Evolutionary conservation across 2,113 vertebrate genomes (phyloP).

Genomic region (Sterna hirundo): DNA sequence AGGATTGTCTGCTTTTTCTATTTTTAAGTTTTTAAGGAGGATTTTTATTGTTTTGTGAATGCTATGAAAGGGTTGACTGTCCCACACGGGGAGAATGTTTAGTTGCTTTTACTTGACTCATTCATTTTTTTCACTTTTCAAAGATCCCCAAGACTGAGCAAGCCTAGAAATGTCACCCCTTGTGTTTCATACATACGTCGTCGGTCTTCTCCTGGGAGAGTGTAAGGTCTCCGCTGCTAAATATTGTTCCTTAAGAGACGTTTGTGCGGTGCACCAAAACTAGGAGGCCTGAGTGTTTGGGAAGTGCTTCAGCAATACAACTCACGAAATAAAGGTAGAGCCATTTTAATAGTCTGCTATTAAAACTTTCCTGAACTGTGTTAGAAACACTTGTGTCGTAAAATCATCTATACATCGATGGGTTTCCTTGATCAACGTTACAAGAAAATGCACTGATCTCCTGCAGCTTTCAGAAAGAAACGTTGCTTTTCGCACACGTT

Average conservation of each 20-base stretch:
- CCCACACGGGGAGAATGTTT: background rate
- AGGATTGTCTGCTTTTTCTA: background rate
- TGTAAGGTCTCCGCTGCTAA: background rate
- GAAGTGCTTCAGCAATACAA: background rate
- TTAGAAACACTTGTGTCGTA: background rate
- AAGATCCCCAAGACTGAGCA: background rate
- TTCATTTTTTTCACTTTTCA: background rate
- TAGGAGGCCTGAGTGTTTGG: background rate
- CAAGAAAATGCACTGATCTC: background rate
- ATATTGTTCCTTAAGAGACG: background rate
- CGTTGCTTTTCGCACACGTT: background rate
- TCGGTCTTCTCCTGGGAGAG: background rate
- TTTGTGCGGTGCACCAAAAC: background rate
- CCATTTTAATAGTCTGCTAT: background rate
- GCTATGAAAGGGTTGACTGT: background rate
- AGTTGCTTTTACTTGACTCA: background rate
- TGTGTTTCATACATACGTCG: background rate
- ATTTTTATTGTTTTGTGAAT: slow-evolving; percentile 12
- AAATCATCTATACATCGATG: background rate
- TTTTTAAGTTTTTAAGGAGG: background rate
- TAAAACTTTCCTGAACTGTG: background rate
- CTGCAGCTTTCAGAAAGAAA: background rate
- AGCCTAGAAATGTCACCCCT: background rate
- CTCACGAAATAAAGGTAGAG: background rate
- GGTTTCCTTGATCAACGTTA: background rate